Evolutionary conservation across 2,797 vertebrate genomes (phyloP).

Genomic region (Amphiprion clarkii): DNA sequence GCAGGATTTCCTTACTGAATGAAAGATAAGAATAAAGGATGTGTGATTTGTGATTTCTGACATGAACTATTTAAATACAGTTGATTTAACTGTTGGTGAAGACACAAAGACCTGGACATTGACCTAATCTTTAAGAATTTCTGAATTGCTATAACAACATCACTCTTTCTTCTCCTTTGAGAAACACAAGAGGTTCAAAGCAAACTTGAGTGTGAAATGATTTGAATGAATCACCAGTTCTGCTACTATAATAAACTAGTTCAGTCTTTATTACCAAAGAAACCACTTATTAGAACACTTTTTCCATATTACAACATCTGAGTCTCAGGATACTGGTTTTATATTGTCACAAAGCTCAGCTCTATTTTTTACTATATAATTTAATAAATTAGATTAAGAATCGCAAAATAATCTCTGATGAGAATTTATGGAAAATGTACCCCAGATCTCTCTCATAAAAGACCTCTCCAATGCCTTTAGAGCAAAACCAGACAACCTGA

Average conservation of each 20-base stretch:
- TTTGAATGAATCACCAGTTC: neutral
- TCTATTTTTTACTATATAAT: neutral
- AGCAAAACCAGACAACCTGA: conserved; percentile 47
- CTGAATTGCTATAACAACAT: neutral
- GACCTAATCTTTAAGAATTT: neutral
- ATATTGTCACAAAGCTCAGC: neutral
- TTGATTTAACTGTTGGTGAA: no score
- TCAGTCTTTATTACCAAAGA: no score
- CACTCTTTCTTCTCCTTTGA: neutral
- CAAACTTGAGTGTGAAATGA: neutral
- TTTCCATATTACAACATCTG: neutral
- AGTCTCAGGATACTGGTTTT: neutral
- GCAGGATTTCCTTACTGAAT: no score
- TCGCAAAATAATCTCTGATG: neutral
- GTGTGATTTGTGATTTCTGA: no score
- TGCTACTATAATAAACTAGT: neutral
- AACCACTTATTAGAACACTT: neutral
- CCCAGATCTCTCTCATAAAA: conserved; percentile 20
- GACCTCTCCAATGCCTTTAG: conserved; percentile 36
- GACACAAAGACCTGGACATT: neutral
- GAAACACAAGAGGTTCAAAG: neutral
- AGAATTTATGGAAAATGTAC: neutral
- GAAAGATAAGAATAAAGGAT: no score
- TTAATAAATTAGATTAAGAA: neutral
- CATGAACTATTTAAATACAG: no score